Evolutionary conservation across 1,140 invertebrate species (phyloP), one percentile per base, ranked within the genome.

Genomic region (Hyphantria cunea): DNA sequence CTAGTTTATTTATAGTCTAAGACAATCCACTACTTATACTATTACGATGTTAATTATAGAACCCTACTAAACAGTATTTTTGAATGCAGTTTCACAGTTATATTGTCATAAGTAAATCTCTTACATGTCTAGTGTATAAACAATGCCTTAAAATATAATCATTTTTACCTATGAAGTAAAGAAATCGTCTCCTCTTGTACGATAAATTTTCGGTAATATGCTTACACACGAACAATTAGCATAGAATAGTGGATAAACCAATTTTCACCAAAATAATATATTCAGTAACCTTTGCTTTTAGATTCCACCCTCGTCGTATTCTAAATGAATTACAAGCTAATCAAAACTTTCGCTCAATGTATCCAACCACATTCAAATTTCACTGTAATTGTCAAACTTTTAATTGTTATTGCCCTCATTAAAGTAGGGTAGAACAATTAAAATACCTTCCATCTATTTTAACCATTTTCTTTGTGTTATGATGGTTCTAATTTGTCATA

Each of bases 291-390:
- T 39, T 33, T 6, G 13, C 10, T 14, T 14, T 12, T 34, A 44
- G 44, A 56, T 54, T 54, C 17, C n/a, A 54, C 39, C 39, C 42
- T 10, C 10, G 14, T 31, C 41, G 42, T 47, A 47, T 48, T 33
- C 44, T 49, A 58, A 58, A 58, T 58, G 33, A 58, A 58, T 58
- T 48, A 58, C 33, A 58, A 49, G 44, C 45, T 49, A 58, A 58
- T 58, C 55, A 58, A 58, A 58, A 58, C 55, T 58, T 58, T 58
- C 15, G 10, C 34, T 15, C 45, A 39, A 58, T 56, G 44, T 58
- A 58, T 58, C 37, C 44, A 6, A 39, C 55, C 55, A 48, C 55
- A 58, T 58, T 58, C 33, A 49, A 58, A 58, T 58, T 49, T 49
- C n/a, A 17, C 33, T 48, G 44, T 58, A 49, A 58, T 58, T 48